A percentile compares a stretch with the other conserved stretches of the same genome.
These are phyloP conservation scores for Xenops minutus DNA, from an alignment of 2,797 vertebrate species.

Conservation along the genomic window DNA sequence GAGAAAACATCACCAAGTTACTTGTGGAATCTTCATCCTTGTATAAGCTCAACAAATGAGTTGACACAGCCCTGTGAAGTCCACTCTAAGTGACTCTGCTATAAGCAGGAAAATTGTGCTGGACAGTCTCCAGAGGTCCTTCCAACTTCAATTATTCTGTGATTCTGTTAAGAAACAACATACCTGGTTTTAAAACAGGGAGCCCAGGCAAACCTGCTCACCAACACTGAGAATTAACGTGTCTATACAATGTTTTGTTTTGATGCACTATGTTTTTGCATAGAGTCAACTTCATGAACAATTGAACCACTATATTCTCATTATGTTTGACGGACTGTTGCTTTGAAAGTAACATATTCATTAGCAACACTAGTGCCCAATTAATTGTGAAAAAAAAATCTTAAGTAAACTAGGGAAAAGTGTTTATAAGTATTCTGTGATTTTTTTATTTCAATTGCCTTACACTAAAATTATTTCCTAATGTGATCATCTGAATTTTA, in stretches of 20 bases:
- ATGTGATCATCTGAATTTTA: neutral
- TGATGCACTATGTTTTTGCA: neutral
- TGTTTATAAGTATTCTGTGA: neutral
- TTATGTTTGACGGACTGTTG: neutral
- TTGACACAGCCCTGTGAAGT: neutral
- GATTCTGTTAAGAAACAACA: neutral
- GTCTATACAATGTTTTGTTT: neutral
- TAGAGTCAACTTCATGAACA: accelerated
- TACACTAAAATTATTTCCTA: neutral
- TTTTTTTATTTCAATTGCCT: neutral
- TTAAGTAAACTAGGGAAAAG: neutral
- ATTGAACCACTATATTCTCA: neutral
- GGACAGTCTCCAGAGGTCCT: neutral
- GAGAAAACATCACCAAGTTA: neutral
- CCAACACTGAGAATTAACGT: neutral
- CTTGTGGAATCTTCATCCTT: neutral
- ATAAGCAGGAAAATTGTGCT: neutral
- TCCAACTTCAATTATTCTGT: neutral
- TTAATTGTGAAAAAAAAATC: neutral
- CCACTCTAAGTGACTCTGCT: neutral
- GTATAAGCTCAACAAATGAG: neutral
- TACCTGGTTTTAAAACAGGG: neutral
- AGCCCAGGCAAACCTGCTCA: neutral
- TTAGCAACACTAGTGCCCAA: neutral
- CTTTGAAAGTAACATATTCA: neutral